Evolutionary conservation across 1,140 invertebrate genomes (phyloP).

Genomic region (Armadillidium nasatum): DNA sequence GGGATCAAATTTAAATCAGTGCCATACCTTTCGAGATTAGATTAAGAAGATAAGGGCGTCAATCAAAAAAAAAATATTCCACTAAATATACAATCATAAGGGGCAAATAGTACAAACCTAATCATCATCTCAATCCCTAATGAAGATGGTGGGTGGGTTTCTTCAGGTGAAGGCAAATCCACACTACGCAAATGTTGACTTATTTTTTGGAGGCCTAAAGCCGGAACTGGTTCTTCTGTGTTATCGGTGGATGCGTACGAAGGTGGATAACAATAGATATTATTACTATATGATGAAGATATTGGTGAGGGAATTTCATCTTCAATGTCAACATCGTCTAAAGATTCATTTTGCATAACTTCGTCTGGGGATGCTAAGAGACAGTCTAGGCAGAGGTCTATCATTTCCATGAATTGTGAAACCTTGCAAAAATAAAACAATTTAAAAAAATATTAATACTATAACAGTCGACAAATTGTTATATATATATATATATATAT

Average conservation of each 20-base stretch:
- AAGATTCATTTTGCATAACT: not conserved
- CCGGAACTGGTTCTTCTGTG: not conserved
- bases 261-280: not conserved
- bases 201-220: no score
- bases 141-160: not conserved
- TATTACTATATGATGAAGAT: not conserved
- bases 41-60: not conserved
- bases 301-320: not conserved
- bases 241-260: not conserved
- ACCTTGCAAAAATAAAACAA: not conserved
- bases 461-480: no score
- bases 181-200: no score
- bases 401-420: not conserved
- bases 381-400: not conserved
- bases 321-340: not conserved
- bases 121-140: not conserved
- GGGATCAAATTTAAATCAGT: not conserved
- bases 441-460: no score
- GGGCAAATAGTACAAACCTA: not conserved
- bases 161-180: not conserved
- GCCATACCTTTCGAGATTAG: not conserved
- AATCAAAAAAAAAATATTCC: not conserved
- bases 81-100: not conserved
- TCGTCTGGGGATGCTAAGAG: not conserved
- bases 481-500: no score